A percentile compares a stretch with the other conserved stretches of the same genome.
These are phyloP conservation scores for Diplosoma virens DNA, from an alignment of 23 tunicate genomes.

Conservation along the genomic window DNA sequence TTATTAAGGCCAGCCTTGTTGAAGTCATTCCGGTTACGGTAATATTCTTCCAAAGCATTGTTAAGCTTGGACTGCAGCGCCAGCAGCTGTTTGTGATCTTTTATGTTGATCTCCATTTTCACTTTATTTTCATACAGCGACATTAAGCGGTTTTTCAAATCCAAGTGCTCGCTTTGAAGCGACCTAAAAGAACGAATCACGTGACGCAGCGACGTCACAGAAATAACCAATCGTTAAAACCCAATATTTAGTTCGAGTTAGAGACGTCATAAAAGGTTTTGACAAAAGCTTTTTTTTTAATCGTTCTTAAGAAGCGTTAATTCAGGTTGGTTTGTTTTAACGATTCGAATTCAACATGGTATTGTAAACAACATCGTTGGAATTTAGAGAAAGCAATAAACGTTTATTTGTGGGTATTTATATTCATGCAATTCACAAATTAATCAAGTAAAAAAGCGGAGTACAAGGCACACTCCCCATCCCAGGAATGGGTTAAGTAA, in stretches of 20 bases:
- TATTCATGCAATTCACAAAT: no score
- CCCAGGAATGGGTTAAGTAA: no score
- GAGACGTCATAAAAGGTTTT: no score
- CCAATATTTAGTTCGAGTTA: not conserved
- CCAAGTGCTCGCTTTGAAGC: slow-evolving; percentile 78
- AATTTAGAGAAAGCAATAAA: no score
- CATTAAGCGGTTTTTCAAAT: slow-evolving; percentile 79
- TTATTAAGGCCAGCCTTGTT: slow-evolving; percentile 78
- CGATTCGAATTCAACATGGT: no score
- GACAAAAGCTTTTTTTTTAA: no score
- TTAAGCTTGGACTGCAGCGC: slow-evolving; percentile 75
- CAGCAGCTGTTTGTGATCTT: slow-evolving; percentile 86
- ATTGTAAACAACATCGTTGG: no score
- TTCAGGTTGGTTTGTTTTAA: not conserved
- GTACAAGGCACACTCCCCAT: no score
- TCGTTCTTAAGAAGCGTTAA: not conserved
- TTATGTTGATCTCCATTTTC: slow-evolving; percentile 71
- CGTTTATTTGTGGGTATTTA: no score
- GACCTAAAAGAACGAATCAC: slow-evolving; percentile 29
- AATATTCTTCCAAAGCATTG: slow-evolving; percentile 72
- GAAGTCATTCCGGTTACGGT: slow-evolving; percentile 70
- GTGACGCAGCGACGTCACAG: not conserved
- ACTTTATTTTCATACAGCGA: slow-evolving; percentile 72
- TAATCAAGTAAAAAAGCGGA: no score
- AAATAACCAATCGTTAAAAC: not conserved